Evolutionary conservation across 2,113 vertebrate species (phyloP).

Genomic region (Odocoileus hemionus): DNA sequence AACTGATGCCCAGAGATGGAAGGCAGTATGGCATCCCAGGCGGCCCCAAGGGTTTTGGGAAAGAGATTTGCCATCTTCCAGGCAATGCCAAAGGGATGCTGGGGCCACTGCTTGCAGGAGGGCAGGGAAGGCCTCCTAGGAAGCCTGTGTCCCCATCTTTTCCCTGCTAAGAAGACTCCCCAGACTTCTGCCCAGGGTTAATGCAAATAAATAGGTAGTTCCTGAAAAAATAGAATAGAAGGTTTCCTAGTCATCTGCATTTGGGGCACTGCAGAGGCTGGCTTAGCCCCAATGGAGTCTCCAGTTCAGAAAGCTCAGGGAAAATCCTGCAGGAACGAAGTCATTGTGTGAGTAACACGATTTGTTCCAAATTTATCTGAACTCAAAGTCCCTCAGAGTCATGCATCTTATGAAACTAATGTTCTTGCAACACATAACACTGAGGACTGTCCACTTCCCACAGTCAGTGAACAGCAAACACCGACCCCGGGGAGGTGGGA

Average conservation of each 20-base stretch:
- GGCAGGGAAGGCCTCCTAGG: too few species aligned
- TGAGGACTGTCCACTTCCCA: background rate
- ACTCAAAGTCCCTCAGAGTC: background rate
- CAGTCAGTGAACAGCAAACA: background rate
- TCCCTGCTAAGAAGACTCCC: background rate
- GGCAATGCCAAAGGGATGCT: background rate
- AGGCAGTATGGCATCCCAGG: background rate
- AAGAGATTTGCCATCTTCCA: background rate
- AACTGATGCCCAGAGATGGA: background rate
- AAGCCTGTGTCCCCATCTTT: background rate
- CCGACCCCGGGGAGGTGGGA: background rate
- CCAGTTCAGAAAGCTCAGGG: background rate
- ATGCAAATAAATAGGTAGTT: background rate
- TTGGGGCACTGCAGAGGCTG: accelerated
- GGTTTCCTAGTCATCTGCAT: background rate
- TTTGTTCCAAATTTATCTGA: background rate
- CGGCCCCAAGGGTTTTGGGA: background rate
- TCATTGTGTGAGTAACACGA: background rate
- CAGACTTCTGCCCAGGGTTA: background rate
- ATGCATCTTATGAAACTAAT: background rate
- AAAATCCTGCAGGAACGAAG: background rate
- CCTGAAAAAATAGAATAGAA: background rate
- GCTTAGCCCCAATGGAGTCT: background rate
- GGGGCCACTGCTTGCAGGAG: background rate
- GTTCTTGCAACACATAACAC: background rate